Conservation (phyloP, 2,113 vertebrate genomes). For the Brachypteracias leptosomus region DNA sequence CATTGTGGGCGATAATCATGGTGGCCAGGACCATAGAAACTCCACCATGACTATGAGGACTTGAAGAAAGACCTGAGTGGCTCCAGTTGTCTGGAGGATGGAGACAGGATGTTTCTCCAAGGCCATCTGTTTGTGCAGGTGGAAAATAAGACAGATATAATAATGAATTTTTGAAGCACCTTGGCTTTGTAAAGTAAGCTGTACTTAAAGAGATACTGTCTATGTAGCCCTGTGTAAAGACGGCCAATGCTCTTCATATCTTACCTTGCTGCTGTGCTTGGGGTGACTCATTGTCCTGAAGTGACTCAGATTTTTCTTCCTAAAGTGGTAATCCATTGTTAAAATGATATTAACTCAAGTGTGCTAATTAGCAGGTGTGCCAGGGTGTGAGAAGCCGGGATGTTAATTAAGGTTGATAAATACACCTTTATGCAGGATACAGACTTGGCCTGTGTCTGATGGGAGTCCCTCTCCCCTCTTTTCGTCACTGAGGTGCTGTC, state of each 20-base stretch:
- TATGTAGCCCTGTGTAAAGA: not conserved
- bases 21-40: not conserved
- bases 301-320: slow-evolving; percentile 1
- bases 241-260: not conserved
- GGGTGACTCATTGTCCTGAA: slow-evolving; percentile 4
- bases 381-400: slow-evolving; percentile 39
- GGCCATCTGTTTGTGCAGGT: not conserved
- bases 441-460: not conserved
- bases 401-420: slow-evolving; percentile 36
- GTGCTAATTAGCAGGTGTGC: slow-evolving; percentile 64
- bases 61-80: not conserved
- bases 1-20: not conserved
- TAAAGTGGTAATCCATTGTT: slow-evolving; percentile 37
- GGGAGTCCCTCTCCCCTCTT: not conserved
- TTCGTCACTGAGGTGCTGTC: not conserved
- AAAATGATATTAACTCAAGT: slow-evolving; percentile 1
- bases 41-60: not conserved
- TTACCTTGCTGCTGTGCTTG: not conserved
- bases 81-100: not conserved
- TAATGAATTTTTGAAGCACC: slow-evolving; percentile 46
- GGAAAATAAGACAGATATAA: slow-evolving; percentile 26
- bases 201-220: not conserved
- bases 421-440: not conserved
- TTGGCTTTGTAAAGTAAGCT: slow-evolving; percentile 19
- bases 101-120: not conserved